Base-by-base conservation (phyloP, 2,113 vertebrate genomes). In the Pterophyllum scalare region DNA sequence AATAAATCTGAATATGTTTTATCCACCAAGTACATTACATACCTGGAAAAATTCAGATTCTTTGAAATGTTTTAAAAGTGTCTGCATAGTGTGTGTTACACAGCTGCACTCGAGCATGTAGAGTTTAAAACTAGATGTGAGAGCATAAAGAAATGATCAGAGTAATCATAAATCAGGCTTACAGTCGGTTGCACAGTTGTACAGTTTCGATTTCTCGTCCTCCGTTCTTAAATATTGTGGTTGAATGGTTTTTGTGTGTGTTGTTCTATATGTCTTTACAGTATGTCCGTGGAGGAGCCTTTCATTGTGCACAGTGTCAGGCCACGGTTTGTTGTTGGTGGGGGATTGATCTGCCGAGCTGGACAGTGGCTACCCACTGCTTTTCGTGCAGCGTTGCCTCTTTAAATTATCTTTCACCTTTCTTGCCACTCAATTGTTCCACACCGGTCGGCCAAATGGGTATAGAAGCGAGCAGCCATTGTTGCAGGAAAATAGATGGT, bases 361-460 rank as follows among this genome's bases (percentile, higher is more conserved):
- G 70, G 87, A 61, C 88, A 87, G 74, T 83, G 26, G 28, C 75
- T 74, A 24, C 54, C 62, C 70, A 70, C 87, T 82, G 81, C 75
- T 62, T 61, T 33, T 84, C 59, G 84, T 81, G 57, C 46, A 82
- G 17, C 59, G 88, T 77, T 83, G 59, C 75, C 40, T 81, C 81
- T 91, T 93, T 92, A 89, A 94, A 92, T 95, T 92, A 95, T 92
- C 92, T 94, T 93, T 93, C 88, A 87, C 91, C 88, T 88, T 93
- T 94, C 80, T 84, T 87, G 79, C 61, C 58, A 62, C 62, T 33
- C 64, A 82, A 91, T 95, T 95, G 91, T 94, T 89, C 84, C 86
- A 79, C 88, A 92, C 90, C 74, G 84, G 90, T 94, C 26, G 33
- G 70, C 82, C 87, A 90, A 91, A 92, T 90, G 26, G 77, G 80